Base-by-base conservation (phyloP, 2,113 vertebrate species). In the Aegotheles bennettii region DNA sequence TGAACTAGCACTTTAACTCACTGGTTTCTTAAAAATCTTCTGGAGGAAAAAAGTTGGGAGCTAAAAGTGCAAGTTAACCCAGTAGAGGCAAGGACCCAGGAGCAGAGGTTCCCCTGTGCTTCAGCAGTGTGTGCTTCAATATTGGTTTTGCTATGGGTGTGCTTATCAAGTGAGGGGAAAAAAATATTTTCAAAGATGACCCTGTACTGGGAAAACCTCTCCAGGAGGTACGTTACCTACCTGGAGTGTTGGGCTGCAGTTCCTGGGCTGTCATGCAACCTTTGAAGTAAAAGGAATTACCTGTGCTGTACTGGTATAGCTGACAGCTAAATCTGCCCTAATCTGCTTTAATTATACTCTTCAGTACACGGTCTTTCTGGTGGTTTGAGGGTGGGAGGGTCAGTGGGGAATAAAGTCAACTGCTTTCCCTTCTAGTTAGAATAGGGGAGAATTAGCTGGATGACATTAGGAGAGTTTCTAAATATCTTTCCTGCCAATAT, bases 401-500 rank as follows among this genome's bases (percentile, higher is more conserved):
- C 96, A 97, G 94, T 47, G 73, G 85, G 73, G 79, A 98, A 97
- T 97, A 97, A 97, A 96, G 86, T 97, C 96, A 96, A 95, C 95
- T 89, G 88, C 89, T 96, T 97, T 97, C 93, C 93, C 95, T 95
- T 59, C 85, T 82, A 59, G 76, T 79, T 96, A 90, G 94, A 93
- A 90, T 86, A 78, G 71, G 83, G 87, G 90, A 47, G 67, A 96
- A 96, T 95, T 96, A 97, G 94, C 92, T 94, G 78, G 91, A 95
- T 97, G 94, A 93, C 91, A 95, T 95, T 90, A 96, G 90, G 93
- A 96, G 90, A 95, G 95, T 97, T 97, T 97, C 97, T 97, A 97
- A 98, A 98, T 97, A 97, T 97, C 97, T 97, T 98, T 98, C 97
- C 96, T 94, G 97, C 94, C 97, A 97, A 97, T 98, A 97, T 98